These are phyloP conservation scores for Platycercus adscitus DNA, from an alignment of 2,113 vertebrate genomes.

Conservation along the genomic window DNA sequence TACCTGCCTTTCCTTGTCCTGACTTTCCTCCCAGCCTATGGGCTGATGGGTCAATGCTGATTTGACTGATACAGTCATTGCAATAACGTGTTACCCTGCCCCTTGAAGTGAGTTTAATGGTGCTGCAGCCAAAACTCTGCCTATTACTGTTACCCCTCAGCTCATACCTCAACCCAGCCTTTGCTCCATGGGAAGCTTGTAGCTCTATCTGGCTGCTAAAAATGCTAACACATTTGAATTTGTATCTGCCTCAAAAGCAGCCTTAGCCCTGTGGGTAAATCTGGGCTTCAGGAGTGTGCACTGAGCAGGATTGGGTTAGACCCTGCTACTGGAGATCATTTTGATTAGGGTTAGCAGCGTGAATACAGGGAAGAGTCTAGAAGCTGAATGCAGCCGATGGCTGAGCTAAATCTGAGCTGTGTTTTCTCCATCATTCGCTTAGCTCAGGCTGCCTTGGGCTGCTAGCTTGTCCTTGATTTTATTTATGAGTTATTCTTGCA, in stretches of 20 bases:
- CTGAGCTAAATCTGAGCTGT: not conserved
- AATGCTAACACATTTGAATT: not conserved
- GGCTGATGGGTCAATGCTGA: not conserved
- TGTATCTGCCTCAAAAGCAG: not conserved
- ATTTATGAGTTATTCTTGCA: conserved; percentile 33
- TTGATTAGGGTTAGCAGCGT: not conserved
- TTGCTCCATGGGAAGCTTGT: not conserved
- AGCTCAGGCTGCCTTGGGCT: not conserved
- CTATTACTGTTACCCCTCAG: not conserved
- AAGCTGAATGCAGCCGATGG: not conserved
- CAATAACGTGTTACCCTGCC: not conserved
- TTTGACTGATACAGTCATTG: not conserved
- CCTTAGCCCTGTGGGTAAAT: not conserved
- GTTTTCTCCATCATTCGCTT: not conserved
- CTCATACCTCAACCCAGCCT: not conserved
- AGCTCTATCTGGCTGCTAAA: not conserved
- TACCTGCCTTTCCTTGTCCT: not conserved
- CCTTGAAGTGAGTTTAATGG: not conserved
- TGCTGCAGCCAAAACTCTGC: not conserved
- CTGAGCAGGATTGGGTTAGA: not conserved
- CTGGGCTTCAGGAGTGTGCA: not conserved
- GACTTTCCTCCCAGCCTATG: not conserved
- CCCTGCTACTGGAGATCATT: not conserved
- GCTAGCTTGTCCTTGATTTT: not conserved
- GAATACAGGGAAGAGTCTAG: not conserved